Evolutionary conservation across 2,797 vertebrate species (phyloP), one percentile per base, ranked within the genome.

Genomic region (Leuciscus waleckii): DNA sequence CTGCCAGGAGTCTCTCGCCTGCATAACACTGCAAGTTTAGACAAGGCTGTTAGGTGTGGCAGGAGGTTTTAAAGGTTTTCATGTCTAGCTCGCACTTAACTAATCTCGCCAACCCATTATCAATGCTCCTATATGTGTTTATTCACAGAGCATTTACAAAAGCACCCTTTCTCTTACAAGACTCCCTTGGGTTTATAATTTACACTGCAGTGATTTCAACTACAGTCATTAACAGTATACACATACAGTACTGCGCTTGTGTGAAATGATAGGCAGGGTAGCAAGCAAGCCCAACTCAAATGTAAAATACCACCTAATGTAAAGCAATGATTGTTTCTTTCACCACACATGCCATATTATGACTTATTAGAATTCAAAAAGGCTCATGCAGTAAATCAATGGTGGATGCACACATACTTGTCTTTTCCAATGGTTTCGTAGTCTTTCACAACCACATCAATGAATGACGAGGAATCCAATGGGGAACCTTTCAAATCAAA

Each of bases 371-470:
- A 43, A 11, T 41, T 5, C 16, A 5, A 67, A 49, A 29, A 5
- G n/a, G 7, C 35, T 41, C 61, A 67, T 32, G 11, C n/a, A 79
- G 17, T 86, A 19, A 81, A 81, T 63, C 29, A 70, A 9, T 39
- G 37, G 7, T 58, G 29, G 58, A n/a, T 49, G 39, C 16, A 35
- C 79, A 95, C 97, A 77, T 97, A 99, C 98, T 98, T 99, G 94
- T 99, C 95, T 94, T 98, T 97, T 91, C 98, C 98, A 82, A 99
- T 97, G 58, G 97, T 99, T 94, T 99, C 98, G 69, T 97, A 98
- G 91, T 99, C 98, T 93, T 99, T 99, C 86, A 99, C 97, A 76
- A 96, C 86, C 86, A 98, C 93, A 4, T 93, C 93, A 86, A 99
- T 94, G 70, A 96, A 95, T 29, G 98, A 97, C 2, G 97, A 97